Conservation (phyloP, 2,113 vertebrate genomes). For the Callopanchax toddi region DNA sequence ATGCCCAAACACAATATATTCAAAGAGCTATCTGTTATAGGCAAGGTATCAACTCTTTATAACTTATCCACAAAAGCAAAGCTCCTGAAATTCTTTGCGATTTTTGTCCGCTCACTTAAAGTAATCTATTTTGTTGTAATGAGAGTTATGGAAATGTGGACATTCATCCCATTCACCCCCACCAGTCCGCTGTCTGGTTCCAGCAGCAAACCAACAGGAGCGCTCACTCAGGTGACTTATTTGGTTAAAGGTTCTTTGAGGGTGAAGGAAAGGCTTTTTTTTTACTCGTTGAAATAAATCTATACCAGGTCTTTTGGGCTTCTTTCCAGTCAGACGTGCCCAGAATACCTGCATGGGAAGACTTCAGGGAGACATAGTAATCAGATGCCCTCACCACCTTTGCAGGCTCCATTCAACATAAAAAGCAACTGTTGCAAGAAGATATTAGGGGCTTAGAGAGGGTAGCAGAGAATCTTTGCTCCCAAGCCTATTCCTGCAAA, state of each 20-base stretch:
- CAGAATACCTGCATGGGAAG: slow-evolving; percentile 38
- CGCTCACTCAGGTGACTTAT: slow-evolving; percentile 5
- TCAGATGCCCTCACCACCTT: slow-evolving; percentile 49
- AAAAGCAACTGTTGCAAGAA: slow-evolving; percentile 43
- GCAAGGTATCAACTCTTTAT: too few species aligned
- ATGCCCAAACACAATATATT: too few species aligned
- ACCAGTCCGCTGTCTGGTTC: neutral
- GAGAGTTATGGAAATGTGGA: neutral
- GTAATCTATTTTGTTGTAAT: too few species aligned
- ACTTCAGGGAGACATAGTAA: slow-evolving; percentile 53
- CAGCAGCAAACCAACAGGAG: neutral
- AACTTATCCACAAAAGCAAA: too few species aligned
- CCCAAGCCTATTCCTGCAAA: slow-evolving; percentile 14
- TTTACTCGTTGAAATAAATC: slow-evolving; percentile 47
- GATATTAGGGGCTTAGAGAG: slow-evolving; percentile 42
- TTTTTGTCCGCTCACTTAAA: too few species aligned
- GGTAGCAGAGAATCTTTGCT: slow-evolving; percentile 42
- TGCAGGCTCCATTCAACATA: slow-evolving; percentile 32
- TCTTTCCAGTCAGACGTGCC: slow-evolving; percentile 49
- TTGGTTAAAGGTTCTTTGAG: slow-evolving; percentile 32
- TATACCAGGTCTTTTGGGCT: slow-evolving; percentile 37
- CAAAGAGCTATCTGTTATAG: too few species aligned
- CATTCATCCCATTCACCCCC: too few species aligned
- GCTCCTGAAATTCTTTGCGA: too few species aligned
- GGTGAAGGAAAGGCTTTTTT: slow-evolving; percentile 41